Evolutionary conservation across 2,113 vertebrate species (phyloP).

Genomic region (Spheniscus mendiculus): DNA sequence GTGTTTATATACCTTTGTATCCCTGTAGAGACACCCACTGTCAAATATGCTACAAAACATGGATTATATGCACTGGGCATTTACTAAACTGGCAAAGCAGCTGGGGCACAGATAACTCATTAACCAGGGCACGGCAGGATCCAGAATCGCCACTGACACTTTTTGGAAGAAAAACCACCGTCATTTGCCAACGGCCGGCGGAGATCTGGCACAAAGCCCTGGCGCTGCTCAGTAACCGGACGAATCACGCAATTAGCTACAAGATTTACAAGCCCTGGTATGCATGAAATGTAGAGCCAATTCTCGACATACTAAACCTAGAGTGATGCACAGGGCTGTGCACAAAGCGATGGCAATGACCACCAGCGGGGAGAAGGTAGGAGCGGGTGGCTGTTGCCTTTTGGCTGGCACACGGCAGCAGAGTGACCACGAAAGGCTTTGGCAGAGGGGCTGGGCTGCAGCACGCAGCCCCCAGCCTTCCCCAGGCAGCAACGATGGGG

Average conservation of each 20-base stretch:
- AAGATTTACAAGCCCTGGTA: neutral
- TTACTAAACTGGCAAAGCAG: neutral
- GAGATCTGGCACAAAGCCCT: neutral
- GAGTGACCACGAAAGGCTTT: neutral
- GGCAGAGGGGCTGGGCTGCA: neutral
- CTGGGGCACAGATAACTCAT: neutral
- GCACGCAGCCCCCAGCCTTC: neutral
- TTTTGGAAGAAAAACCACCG: neutral
- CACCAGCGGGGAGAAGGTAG: neutral
- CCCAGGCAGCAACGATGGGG: neutral
- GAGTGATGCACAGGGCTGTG: fast-evolving
- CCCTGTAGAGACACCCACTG: neutral
- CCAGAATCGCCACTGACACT: neutral
- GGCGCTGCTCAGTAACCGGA: neutral
- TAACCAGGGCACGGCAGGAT: neutral
- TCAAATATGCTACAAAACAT: fast-evolving
- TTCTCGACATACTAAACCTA: neutral
- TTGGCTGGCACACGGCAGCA: neutral
- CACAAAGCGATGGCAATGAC: neutral
- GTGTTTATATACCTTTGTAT: fast-evolving
- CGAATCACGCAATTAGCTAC: neutral
- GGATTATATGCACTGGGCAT: fast-evolving
- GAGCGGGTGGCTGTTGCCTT: too few species aligned
- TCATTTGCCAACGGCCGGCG: neutral
- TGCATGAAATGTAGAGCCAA: fast-evolving